phyloP scores from a whole-genome alignment of 2,888 invertebrate genomes.

The Drosophila cyrtoloma region DNA sequence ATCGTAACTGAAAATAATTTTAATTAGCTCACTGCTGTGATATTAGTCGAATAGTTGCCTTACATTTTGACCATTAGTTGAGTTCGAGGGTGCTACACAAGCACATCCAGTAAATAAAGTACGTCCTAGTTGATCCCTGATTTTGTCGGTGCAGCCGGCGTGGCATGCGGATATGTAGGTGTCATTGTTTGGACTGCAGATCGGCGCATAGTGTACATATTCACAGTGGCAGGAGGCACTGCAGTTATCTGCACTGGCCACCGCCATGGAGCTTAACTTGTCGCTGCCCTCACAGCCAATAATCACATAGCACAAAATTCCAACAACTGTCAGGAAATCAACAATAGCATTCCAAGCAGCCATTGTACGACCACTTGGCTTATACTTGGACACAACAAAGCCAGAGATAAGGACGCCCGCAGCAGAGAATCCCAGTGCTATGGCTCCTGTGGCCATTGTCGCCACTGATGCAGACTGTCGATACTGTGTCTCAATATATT shows the following conservation, averaged over 20 bases:
- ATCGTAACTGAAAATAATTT: conserved; percentile 37
- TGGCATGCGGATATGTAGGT: conserved; percentile 92
- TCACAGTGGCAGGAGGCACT: conserved; percentile 89
- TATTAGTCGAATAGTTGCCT: background rate
- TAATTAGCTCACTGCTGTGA: background rate
- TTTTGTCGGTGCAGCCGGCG: conserved; percentile 88
- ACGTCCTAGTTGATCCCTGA: conserved; percentile 43
- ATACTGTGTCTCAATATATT: conserved; percentile 93
- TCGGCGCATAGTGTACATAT: conserved; percentile 90
- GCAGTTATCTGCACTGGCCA: conserved; percentile 84
- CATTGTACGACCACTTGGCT: conserved; percentile 88
- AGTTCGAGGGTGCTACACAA: conserved; percentile 41
- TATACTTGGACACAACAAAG: conserved; percentile 88
- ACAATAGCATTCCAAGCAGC: conserved; percentile 89
- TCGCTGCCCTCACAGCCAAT: conserved; percentile 88
- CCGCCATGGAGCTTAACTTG: conserved; percentile 45
- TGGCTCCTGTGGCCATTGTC: conserved; percentile 90
- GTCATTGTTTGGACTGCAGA: conserved; percentile 88
- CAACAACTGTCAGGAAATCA: conserved; percentile 87
- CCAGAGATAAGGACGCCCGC: conserved; percentile 89
- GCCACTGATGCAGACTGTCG: conserved; percentile 89
- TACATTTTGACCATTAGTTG: conserved; percentile 27
- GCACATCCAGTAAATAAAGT: conserved; percentile 56
- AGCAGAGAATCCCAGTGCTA: conserved; percentile 89
- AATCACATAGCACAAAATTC: conserved; percentile 88